phyloP scores from a whole-genome alignment of 2,113 vertebrate genomes.

The Paratilapia polleni region DNA sequence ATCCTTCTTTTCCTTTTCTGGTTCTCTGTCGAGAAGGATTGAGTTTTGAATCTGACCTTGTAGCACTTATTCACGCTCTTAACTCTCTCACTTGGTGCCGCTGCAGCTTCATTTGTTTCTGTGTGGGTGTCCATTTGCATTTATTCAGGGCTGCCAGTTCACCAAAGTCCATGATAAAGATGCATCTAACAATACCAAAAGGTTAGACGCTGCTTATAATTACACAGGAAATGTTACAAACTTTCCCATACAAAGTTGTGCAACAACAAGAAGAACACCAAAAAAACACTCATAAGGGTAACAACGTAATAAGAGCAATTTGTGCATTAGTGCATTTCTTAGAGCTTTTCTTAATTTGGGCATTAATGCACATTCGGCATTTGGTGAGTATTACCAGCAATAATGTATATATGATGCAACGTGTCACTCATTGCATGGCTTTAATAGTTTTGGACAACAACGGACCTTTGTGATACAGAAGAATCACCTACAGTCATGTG shows the following conservation, averaged over 20 bases:
- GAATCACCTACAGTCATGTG: too few relatives aligned
- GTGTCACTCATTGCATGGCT: neutral
- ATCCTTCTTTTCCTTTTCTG: neutral
- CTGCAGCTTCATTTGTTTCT: neutral
- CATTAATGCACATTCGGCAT: neutral
- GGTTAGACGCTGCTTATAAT: neutral
- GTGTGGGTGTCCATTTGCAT: neutral
- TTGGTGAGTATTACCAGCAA: neutral
- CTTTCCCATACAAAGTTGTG: neutral
- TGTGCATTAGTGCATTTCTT: neutral
- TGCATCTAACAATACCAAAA: neutral
- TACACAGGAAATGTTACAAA: neutral
- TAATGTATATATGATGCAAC: too few relatives aligned
- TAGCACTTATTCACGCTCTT: neutral
- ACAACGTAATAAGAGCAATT: neutral
- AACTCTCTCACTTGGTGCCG: neutral
- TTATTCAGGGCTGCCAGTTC: neutral
- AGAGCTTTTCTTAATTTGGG: too few relatives aligned
- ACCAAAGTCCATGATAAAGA: neutral
- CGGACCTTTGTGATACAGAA: neutral
- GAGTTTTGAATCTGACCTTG: slow-evolving; percentile 15
- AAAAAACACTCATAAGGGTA: too few relatives aligned
- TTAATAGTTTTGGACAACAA: too few relatives aligned
- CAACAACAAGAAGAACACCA: neutral
- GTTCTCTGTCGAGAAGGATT: slow-evolving; percentile 22